A percentile compares a stretch with the other conserved stretches of the same genome.
phyloP scores from a whole-genome alignment of 2,888 invertebrate genomes.

The Ormia ochracea region DNA sequence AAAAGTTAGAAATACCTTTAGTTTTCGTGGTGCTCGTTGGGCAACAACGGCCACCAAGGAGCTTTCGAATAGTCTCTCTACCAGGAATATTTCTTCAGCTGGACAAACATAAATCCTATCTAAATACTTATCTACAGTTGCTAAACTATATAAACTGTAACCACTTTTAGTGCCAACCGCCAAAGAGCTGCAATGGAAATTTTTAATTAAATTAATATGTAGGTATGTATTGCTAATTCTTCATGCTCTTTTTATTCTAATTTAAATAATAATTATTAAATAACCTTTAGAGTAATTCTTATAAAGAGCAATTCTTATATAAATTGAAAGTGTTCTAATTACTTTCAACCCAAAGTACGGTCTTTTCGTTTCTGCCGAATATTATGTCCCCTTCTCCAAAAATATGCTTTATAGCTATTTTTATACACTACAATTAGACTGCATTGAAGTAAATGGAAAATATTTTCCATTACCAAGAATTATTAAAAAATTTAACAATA shows the following conservation, averaged over 20 bases:
- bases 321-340: too few relatives aligned
- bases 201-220: background rate
- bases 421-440: too few relatives aligned
- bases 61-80: slow-evolving; percentile 97
- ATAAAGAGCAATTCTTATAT: too few relatives aligned
- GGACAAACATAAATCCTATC: slow-evolving; percentile 93
- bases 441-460: too few relatives aligned
- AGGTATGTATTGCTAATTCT: background rate
- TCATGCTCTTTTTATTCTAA: background rate
- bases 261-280: too few relatives aligned
- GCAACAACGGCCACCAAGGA: slow-evolving; percentile 97
- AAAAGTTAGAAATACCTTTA: slow-evolving; percentile 69
- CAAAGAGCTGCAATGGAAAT: slow-evolving; percentile 82
- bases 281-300: too few relatives aligned
- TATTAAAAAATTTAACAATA: too few relatives aligned
- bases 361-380: too few relatives aligned
- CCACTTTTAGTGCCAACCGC: slow-evolving; percentile 95
- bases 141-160: slow-evolving; percentile 91
- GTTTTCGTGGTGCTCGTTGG: slow-evolving; percentile 89
- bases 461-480: too few relatives aligned
- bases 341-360: too few relatives aligned
- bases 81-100: slow-evolving; percentile 91
- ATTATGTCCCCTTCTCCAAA: too few relatives aligned
- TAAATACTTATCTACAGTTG: slow-evolving; percentile 86
- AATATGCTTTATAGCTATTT: too few relatives aligned